phyloP scores from a whole-genome alignment of 37 sponge, comb jelly and placozoan genomes.

The Bolinopsis microptera region DNA sequence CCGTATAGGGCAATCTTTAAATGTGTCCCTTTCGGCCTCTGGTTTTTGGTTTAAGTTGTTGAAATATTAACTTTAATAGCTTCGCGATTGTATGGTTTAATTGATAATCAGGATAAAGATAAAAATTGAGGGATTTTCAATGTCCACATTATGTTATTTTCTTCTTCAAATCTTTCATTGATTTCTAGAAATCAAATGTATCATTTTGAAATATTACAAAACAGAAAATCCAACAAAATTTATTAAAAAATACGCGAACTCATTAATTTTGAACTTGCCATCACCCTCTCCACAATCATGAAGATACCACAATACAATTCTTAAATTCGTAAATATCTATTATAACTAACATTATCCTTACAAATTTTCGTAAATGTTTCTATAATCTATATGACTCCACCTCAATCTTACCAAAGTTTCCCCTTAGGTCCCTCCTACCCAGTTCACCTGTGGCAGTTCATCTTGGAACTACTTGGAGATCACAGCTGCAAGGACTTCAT shows the following conservation, averaged over 20 bases:
- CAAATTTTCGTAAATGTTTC: too few relatives aligned
- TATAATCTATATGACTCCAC: too few relatives aligned
- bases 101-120: background rate
- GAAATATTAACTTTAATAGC: background rate
- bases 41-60: background rate
- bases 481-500: constrained; percentile 85
- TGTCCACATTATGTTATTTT: background rate
- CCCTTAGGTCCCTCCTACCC: constrained; percentile 54
- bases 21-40: background rate
- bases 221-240: background rate
- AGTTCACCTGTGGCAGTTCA: constrained; percentile 95
- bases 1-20: too few relatives aligned
- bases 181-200: background rate
- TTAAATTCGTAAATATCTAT: too few relatives aligned
- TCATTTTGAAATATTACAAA: background rate
- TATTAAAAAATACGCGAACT: background rate
- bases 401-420: too few relatives aligned
- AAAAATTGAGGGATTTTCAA: background rate
- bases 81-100: background rate
- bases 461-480: constrained; percentile 91
- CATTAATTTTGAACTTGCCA: background rate
- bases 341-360: too few relatives aligned
- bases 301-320: too few relatives aligned
- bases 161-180: background rate
- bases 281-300: too few relatives aligned